Conservation (phyloP, 2,888 invertebrate species). For the Amphimallon solstitiale region DNA sequence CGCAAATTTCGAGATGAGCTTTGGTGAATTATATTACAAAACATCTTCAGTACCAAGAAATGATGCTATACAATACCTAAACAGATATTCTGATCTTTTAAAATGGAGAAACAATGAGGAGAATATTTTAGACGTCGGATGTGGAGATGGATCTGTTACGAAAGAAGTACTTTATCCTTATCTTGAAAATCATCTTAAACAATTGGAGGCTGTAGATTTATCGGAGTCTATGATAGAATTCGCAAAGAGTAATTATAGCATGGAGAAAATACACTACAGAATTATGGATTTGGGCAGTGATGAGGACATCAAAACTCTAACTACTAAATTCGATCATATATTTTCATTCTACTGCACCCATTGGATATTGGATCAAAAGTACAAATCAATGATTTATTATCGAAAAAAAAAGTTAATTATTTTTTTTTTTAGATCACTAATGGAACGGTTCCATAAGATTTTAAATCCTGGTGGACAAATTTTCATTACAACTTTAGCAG, state of each 20-base stretch:
- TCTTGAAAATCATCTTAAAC: not conserved
- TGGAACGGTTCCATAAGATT: conserved; percentile 5
- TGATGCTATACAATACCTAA: not conserved
- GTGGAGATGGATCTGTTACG: conserved; percentile 9
- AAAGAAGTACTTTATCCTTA: conserved; percentile 6
- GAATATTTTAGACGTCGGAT: conserved; percentile 3
- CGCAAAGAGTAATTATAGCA: not conserved
- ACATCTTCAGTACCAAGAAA: not conserved
- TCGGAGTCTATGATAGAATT: not conserved
- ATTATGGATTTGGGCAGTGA: not conserved
- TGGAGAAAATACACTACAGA: not conserved
- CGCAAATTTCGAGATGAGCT: not conserved
- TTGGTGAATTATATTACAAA: not conserved
- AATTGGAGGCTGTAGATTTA: conserved; percentile 2
- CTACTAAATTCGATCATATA: conserved; percentile 21
- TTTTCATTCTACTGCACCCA: conserved; percentile 26
- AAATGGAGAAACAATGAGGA: conserved; percentile 2
- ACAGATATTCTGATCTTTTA: not conserved
- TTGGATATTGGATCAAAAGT: conserved; percentile 14
- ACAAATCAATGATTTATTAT: not conserved
- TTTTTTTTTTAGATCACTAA: not conserved
- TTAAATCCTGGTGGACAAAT: conserved; percentile 19
- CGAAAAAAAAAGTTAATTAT: not conserved
- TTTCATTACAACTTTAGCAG: conserved; percentile 10
- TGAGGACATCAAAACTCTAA: not conserved